Evolutionary conservation across 2,888 invertebrate genomes (phyloP), one percentile per base, ranked within the genome.

Genomic region (Micoletzkya japonica): DNA sequence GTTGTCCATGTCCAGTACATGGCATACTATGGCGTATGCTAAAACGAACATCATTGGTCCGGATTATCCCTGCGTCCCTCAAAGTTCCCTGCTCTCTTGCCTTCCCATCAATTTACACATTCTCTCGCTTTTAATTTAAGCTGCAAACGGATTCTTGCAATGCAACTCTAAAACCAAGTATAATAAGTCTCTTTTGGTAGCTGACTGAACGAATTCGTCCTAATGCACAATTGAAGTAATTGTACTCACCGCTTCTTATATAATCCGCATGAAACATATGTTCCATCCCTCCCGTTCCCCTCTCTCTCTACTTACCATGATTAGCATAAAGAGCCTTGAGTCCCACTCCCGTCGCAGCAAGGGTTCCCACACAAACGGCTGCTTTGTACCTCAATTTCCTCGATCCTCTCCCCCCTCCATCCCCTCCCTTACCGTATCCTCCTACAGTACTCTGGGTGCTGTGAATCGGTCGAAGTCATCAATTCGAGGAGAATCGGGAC

Each of bases 341-440:
- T 24, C 83, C 83, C 20, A 77, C 68, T n/a, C 79, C 78, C 36
- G 72, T 77, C 10, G 79, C 74, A 1, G 83, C 80, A 3, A 83
- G 66, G 7, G 77, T 82, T 34, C 80, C 82, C 54, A 83, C 76
- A 59, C 82, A 83, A 24, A 83, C 81, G 7, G 82, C 82, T 2
- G 83, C 81, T 70, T 81, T 77, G 59, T 77, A 79, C 24, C 72
- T 56, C 7, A 56, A 34, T 10, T 7, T 34, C 6, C 17, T 28
- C 24, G 24, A 30, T 30, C 14, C 7, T 59, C 10, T 56, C n/a
- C 24, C 34, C 30, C 10, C 6, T 28, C 6, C 59, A 14, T 28
- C 30, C 36, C 17, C 10, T 17, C 37, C 24, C 20, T 2, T 82
- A 83, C 54, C 81, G 74, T 74, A 82, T 79, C 68, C 82, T 37